These are phyloP conservation scores for Semibalanus balanoides DNA, from an alignment of 1,140 invertebrate genomes.

Conservation along the genomic window DNA sequence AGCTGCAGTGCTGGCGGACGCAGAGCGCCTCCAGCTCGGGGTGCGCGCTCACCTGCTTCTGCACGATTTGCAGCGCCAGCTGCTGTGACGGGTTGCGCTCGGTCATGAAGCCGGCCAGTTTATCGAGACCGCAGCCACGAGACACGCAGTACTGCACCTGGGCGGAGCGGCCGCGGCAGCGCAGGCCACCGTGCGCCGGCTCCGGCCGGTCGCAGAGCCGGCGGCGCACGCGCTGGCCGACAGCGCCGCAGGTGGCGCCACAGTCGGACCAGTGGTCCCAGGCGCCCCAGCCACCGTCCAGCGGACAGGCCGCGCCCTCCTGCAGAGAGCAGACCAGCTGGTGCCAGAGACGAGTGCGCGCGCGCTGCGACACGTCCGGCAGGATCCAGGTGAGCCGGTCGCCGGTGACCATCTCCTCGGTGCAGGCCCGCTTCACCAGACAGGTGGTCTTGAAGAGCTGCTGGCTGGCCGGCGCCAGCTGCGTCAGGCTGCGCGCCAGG, in stretches of 20 bases:
- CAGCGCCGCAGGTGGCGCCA: conserved; percentile 27
- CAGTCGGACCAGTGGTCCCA: conserved; percentile 47
- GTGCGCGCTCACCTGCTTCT: background rate
- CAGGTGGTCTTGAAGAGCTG: background rate
- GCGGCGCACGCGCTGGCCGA: conserved; percentile 58
- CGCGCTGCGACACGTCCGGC: background rate
- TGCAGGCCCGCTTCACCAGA: background rate
- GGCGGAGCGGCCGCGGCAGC: conserved; percentile 26
- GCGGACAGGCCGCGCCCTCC: conserved; percentile 16
- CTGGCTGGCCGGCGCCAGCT: background rate
- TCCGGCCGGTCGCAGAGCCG: conserved; percentile 64
- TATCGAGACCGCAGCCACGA: background rate
- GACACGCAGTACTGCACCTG: conserved; percentile 34
- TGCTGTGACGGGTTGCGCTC: background rate
- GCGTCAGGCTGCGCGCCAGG: background rate
- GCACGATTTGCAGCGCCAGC: background rate
- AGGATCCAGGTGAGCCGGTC: background rate
- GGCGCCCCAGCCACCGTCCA: conserved; percentile 54
- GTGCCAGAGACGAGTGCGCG: background rate
- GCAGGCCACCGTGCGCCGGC: conserved; percentile 56
- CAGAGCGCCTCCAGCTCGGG: background rate
- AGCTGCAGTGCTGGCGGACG: background rate
- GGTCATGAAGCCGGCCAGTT: background rate
- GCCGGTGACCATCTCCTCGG: background rate
- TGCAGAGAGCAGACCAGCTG: background rate